Evolutionary conservation across 2,113 vertebrate genomes (phyloP), one percentile per base, ranked within the genome.

Genomic region (Pseudois nayaur): DNA sequence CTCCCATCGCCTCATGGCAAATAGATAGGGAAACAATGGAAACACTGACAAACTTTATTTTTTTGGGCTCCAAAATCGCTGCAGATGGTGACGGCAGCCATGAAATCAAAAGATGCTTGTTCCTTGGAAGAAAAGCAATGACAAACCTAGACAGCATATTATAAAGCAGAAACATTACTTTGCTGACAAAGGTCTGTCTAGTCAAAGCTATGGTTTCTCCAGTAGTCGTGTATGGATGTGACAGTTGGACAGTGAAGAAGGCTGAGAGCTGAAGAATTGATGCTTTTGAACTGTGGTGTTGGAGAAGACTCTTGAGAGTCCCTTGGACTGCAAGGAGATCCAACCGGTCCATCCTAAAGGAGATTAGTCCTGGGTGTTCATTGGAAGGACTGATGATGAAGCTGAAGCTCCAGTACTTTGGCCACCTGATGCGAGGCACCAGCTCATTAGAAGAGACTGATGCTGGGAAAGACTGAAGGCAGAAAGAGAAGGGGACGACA

Each of bases 81-180:
- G n/a, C 67, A 71, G 19, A 71, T 0, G 0, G 19, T 71, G n/a
- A 71, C 3, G 5, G 19, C 67, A 40, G 67, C 67, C 19, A 1
- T 71, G n/a, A 71, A 71, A 71, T 71, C n/a, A 71, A 36, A 71
- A 71, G 19, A 40, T 40, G n/a, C 67, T 40, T 71, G 67, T 36
- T 71, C 10, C n/a, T 71, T 40, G 19, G 5, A 40, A 71, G n/a
- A 71, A 40, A 40, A 23, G 67, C 67, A 71, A 12, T 71, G 67
- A 71, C 67, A 71, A 40, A 23, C n/a, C 19, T 71, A 36, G 67
- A 71, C 67, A 36, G 5, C 67, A 71, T 71, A 36, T 40, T 71
- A 23, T 71, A 71, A 71, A 71, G 67, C 19, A 40, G 67, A 71
- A 71, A 40, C n/a, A 71, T 71, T 23, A 71, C 67, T 71, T 71